Percentiles rank a stretch among this genome's conserved stretches.
phyloP scores from a whole-genome alignment of 2,113 vertebrate genomes.

The Macrotis lagotis region DNA sequence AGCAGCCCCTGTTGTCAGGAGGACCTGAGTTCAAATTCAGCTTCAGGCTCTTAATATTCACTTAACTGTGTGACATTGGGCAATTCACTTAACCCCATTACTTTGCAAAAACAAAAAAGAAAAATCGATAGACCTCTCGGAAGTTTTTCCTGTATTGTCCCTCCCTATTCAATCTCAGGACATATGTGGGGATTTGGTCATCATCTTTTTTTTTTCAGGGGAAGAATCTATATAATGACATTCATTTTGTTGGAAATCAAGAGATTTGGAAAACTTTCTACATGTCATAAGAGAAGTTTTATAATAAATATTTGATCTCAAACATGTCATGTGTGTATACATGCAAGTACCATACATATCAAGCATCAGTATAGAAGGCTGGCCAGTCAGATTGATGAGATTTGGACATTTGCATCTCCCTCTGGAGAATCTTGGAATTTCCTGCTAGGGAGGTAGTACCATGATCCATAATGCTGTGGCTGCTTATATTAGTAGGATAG shows the following conservation, averaged over 20 bases:
- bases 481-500: background rate
- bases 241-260: constrained; percentile 16
- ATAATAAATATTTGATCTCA: too few species aligned
- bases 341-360: too few species aligned
- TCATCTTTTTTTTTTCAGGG: background rate
- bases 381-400: background rate
- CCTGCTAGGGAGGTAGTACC: background rate
- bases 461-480: background rate
- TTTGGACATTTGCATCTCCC: background rate
- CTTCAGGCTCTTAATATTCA: too few species aligned
- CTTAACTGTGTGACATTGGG: too few species aligned
- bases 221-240: constrained; percentile 5
- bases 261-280: background rate
- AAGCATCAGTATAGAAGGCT: background rate
- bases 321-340: too few species aligned
- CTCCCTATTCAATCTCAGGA: background rate
- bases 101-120: too few species aligned
- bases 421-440: background rate
- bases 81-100: too few species aligned
- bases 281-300: too few species aligned
- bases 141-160: background rate
- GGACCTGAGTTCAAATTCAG: too few species aligned
- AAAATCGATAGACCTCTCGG: background rate
- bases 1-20: too few species aligned
- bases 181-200: background rate